Evolutionary conservation across 1,140 invertebrate species (phyloP).

Genomic region (Hylaeus anthracinus): DNA sequence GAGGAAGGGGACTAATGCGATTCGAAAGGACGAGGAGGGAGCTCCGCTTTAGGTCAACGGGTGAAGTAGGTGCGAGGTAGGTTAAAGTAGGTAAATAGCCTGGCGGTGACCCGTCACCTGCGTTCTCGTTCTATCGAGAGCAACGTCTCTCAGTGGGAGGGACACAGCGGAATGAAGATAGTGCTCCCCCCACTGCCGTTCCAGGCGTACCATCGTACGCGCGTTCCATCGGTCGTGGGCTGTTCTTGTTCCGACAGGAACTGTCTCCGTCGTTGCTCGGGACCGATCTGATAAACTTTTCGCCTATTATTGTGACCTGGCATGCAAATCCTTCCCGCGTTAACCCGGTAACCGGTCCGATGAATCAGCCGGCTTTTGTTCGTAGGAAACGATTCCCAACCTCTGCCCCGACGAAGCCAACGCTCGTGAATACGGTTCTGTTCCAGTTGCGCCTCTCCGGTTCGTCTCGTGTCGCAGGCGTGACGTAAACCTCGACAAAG

Average conservation of each 20-base stretch:
- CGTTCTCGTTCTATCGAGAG: slow-evolving; percentile 81
- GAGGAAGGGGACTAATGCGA: no score
- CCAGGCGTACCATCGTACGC: neutral
- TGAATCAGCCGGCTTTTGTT: neutral
- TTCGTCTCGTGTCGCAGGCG: no score
- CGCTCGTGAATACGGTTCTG: no score
- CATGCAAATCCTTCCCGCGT: slow-evolving; percentile 14
- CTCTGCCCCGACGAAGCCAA: no score
- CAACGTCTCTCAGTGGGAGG: slow-evolving; percentile 67
- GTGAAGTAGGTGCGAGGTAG: slow-evolving; percentile 65
- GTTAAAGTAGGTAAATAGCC: slow-evolving; percentile 81
- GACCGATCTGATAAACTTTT: slow-evolving; percentile 26
- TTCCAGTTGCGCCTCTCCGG: no score
- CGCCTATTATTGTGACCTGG: slow-evolving; percentile 30
- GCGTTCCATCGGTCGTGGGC: neutral
- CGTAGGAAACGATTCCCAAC: no score
- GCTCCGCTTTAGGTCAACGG: slow-evolving; percentile 30
- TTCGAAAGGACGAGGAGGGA: slow-evolving; percentile 6
- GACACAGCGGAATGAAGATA: slow-evolving; percentile 56
- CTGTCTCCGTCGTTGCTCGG: neutral
- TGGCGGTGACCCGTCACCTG: slow-evolving; percentile 81
- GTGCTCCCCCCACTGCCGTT: neutral
- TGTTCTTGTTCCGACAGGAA: slow-evolving; percentile 50
- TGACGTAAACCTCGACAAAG: no score
- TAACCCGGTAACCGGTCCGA: slow-evolving; percentile 6